Percentiles rank a stretch among this genome's conserved stretches.
Evolutionary conservation across 2,888 invertebrate genomes (phyloP).

Genomic region (Tetrapedia diversipes): DNA sequence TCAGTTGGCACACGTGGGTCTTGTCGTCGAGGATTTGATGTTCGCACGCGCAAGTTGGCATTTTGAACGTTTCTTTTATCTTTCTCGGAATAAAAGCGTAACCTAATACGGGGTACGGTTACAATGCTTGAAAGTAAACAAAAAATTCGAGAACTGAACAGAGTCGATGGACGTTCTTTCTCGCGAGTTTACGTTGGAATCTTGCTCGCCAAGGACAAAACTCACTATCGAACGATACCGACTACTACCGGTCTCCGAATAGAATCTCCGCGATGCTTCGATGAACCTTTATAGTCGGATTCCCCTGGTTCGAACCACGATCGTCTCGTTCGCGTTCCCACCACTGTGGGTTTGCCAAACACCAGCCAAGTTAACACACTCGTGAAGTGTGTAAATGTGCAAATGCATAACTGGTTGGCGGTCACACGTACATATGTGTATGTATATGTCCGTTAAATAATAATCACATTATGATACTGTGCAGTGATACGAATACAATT

Average conservation of each 20-base stretch:
- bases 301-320: background rate
- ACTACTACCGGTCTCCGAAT: slow-evolving; percentile 33
- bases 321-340: slow-evolving; percentile 24
- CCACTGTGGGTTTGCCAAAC: slow-evolving; percentile 38
- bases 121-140: no score
- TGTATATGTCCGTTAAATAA: no score
- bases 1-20: slow-evolving; percentile 69
- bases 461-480: no score
- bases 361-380: background rate
- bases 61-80: slow-evolving; percentile 32
- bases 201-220: background rate
- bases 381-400: background rate
- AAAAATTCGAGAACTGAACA: no score
- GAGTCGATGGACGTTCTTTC: background rate
- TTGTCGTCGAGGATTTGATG: slow-evolving; percentile 52
- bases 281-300: slow-evolving; percentile 41
- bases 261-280: slow-evolving; percentile 31
- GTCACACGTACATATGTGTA: background rate
- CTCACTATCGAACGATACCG: background rate
- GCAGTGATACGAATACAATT: no score
- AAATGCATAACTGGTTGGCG: background rate
- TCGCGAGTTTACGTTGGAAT: background rate
- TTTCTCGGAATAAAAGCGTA: background rate
- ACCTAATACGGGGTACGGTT: no score
- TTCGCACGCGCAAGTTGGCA: slow-evolving; percentile 77